phyloP scores from a whole-genome alignment of 2,888 invertebrate species.

The Therioaphis trifolii region DNA sequence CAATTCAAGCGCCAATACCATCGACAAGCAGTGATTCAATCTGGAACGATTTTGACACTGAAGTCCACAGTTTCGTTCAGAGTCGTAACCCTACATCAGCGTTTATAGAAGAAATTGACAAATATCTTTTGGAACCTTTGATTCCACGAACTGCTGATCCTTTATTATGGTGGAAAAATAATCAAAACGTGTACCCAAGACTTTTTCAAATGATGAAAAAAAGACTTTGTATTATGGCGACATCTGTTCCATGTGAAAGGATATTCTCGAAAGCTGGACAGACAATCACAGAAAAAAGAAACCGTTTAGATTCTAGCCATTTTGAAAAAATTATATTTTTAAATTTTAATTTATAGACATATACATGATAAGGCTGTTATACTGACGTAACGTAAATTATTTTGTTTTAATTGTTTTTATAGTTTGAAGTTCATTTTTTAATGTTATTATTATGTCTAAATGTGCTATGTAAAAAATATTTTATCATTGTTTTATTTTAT shows the following conservation, averaged over 20 bases:
- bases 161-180: constrained; percentile 65
- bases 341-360: too few relatives aligned
- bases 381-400: too few relatives aligned
- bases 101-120: constrained; percentile 64
- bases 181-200: constrained; percentile 64
- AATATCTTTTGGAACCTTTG: constrained; percentile 64
- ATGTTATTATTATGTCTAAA: too few relatives aligned
- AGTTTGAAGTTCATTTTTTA: too few relatives aligned
- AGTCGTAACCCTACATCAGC: constrained; percentile 38
- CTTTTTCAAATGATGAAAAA: constrained; percentile 65
- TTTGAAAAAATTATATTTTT: constrained; percentile 45
- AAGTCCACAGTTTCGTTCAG: constrained; percentile 4
- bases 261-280: constrained; percentile 66
- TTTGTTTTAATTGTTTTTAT: too few relatives aligned
- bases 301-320: constrained; percentile 64
- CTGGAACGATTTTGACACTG: constrained; percentile 14
- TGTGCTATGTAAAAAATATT: too few relatives aligned
- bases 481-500: too few relatives aligned
- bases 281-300: constrained; percentile 66
- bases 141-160: constrained; percentile 63
- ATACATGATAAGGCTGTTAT: too few relatives aligned
- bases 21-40: constrained; percentile 14
- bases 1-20: neutral
- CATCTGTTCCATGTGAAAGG: constrained; percentile 67
- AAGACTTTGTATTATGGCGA: constrained; percentile 65